Base-by-base conservation (phyloP, 2,888 invertebrate genomes). In the Hirtodrosophila histrioides region DNA sequence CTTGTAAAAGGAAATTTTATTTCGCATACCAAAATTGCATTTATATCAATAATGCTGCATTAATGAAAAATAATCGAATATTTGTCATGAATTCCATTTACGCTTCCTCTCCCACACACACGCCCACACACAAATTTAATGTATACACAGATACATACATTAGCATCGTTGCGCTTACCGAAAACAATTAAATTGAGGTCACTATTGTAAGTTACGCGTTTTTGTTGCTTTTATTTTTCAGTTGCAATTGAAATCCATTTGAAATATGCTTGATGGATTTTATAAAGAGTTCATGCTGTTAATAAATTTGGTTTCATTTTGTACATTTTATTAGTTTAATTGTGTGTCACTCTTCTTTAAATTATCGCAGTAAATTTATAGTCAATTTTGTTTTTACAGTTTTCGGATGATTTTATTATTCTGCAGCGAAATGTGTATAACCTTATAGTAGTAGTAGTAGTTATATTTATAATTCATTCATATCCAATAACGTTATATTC, bases 31-130 rank as follows among this genome's bases (percentile, higher is more conserved):
- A 51, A 68, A 54, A 73, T 68, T 79, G 58, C 77, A 82, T 83
- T 85, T 82, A 75, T 82, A 77, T 79, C 68, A 83, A 85, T 85
- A 77, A 77, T 61, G 53, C 62, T 44, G 61, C 63, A 54, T 79
- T 79, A 83, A 83, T 83, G 77, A 71, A 73, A 79, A 85, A 75
- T 83, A 85, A 83, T 83, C 71, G 79, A 69, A 75, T 73, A 79
- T 70, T 81, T 74, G 71, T 65, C 70, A 65, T 71, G 40, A 43
- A 67, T 51, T 45, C 54, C 39, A 58, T 39, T 29, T 35, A 46
- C 29, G 53, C 48, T 51, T 53, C 39, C 53, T 54, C 36, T 35
- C 39, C 11, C 41, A 24, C 11, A 48, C 36, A 48, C 27, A 45
- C 46, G 48, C 36, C 35, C 12, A 63, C 40, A 33, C 44, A 58